Percentiles rank a stretch among this genome's conserved stretches.
Evolutionary conservation across 1,140 invertebrate genomes (phyloP).

Genomic region (Parapsyche elsis): DNA sequence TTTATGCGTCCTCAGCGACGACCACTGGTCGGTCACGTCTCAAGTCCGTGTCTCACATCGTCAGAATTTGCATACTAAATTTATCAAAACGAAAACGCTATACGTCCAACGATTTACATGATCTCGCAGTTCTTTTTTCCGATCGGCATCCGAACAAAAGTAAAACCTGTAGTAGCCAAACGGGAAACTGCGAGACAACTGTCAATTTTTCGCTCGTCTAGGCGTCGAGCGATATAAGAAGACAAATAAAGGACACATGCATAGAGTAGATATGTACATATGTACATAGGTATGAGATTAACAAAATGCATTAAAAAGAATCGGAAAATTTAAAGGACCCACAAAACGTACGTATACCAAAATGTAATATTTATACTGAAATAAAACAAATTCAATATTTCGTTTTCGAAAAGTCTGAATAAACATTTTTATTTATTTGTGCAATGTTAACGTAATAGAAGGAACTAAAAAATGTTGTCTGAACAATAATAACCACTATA

Average conservation of each 20-base stretch:
- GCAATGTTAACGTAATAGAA: too few relatives aligned
- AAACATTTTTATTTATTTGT: too few relatives aligned
- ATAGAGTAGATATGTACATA: not conserved
- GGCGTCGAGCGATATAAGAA: not conserved
- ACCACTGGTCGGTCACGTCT: conserved; percentile 11
- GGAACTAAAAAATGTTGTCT: too few relatives aligned
- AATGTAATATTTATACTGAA: too few relatives aligned
- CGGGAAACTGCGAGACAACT: not conserved
- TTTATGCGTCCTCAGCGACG: conserved; percentile 15
- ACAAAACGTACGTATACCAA: not conserved
- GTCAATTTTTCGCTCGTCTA: not conserved
- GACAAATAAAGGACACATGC: not conserved
- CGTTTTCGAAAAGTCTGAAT: too few relatives aligned
- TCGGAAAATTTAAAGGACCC: not conserved
- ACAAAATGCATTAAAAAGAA: not conserved
- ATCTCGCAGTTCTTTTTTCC: not conserved
- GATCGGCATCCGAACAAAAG: not conserved
- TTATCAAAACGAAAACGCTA: conserved; percentile 24
- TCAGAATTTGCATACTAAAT: conserved; percentile 24
- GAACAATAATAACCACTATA: too few relatives aligned
- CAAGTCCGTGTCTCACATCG: not conserved
- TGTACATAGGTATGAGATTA: not conserved
- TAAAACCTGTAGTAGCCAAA: not conserved
- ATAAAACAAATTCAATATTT: too few relatives aligned
- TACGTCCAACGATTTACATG: not conserved